Evolutionary conservation across 53 echinoderm and acorn worm species (phyloP), one percentile per base, ranked within the genome.

Genomic region (Crossaster papposus): DNA sequence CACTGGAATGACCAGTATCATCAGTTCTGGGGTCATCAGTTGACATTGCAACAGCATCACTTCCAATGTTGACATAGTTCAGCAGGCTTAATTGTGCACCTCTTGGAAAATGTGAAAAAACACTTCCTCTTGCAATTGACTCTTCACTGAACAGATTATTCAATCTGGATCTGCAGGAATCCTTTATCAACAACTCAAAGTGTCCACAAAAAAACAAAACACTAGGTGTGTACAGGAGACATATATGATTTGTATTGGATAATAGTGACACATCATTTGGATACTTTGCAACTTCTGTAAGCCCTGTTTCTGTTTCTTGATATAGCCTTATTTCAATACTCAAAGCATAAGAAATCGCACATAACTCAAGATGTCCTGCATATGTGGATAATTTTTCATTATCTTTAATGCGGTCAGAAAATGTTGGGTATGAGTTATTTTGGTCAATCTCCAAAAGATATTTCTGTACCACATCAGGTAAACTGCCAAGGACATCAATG

Each of bases 311-410:
- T 31, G 35, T 76, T 76, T 76, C 20, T 31, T 38, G 24, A 14
- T 32, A 76, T 34, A 76, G 1, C 20, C 32, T 30, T 12, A 76
- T 76, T 37, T 12, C 32, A 14, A 20, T 76, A 0, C 20, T 1
- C 22, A 34, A 33, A 76, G 76, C 76, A 76, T 37, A 37, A 5
- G 76, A 76, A 5, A 34, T 20, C 15, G 76, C 76, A 76, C 76
- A 76, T 4, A 38, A 17, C 20, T 76, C 23, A 76, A 76, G 76
- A 18, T 76, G 76, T 36, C 76, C 76, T 76, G 72, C 31, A 72
- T 72, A 31, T 15, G 72, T 72, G 33, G 28, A 26, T 15, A 15
- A 1, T 31, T 72, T 72, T n/a, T 0, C 29, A 2, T 72, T 11
- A 72, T 72, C 72, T 2, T 3, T 0, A 12, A 76, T 31, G 2